phyloP scores from a whole-genome alignment of 1,140 invertebrate species.

The Ephestia elutella region DNA sequence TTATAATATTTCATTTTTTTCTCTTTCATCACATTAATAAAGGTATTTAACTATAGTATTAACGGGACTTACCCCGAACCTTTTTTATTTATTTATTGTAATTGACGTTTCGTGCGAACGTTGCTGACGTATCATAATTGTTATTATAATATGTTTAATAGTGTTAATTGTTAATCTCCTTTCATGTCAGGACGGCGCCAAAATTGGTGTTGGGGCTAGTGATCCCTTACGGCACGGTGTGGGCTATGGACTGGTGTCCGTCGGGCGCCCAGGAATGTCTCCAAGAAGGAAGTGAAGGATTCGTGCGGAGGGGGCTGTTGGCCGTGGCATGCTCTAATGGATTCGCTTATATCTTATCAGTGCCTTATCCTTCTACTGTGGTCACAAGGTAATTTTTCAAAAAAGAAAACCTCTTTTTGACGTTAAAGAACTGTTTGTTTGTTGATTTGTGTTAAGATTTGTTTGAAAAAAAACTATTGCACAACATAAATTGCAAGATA shows the following conservation, averaged over 20 bases:
- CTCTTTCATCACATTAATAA: no score
- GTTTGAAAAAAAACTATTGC: no score
- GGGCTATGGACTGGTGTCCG: constrained; percentile 85
- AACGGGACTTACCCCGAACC: no score
- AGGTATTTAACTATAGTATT: no score
- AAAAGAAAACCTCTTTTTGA: background rate
- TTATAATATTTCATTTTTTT: no score
- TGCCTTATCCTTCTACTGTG: constrained; percentile 72
- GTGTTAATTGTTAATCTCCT: background rate
- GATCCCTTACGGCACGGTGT: constrained; percentile 80
- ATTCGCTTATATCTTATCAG: constrained; percentile 76
- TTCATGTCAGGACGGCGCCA: constrained; percentile 30
- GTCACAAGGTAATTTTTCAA: constrained; percentile 24
- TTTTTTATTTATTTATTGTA: no score
- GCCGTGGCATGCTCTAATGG: constrained; percentile 81
- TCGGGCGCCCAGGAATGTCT: constrained; percentile 77
- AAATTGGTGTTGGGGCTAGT: constrained; percentile 72
- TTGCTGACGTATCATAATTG: no score
- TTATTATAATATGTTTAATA: no score
- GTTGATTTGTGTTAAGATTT: background rate
- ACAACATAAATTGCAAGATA: no score
- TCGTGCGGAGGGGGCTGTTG: constrained; percentile 78
- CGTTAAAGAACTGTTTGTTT: no score
- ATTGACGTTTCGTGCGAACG: no score
- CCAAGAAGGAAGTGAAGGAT: constrained; percentile 13